Evolutionary conservation across 2,113 vertebrate species (phyloP), one percentile per base, ranked within the genome.

Genomic region (Gorsachius goisagi): DNA sequence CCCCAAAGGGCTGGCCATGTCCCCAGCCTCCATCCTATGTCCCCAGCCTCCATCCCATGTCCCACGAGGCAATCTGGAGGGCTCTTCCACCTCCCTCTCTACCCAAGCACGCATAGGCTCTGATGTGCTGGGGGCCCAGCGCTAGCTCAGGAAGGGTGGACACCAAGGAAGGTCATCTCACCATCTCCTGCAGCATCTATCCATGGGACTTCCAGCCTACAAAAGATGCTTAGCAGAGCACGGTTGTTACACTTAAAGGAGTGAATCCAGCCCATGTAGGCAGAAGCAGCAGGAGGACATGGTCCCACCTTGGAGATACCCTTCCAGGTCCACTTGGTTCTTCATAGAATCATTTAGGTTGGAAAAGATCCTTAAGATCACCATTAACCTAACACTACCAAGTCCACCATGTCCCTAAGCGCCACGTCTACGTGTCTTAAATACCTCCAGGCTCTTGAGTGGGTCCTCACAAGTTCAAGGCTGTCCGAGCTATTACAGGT

Each of bases 361-460:
- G 63, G 63, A 80, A 41, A 72, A 83, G 47, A 18, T 9, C 15
- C 21, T 66, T 27, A 4, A 13, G 79, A 6, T 50, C 45, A 11
- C 49, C 15, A 1, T 32, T 5, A 39, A 39, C 45, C 21, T 6
- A 16, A 55, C 35, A 9, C 35, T 41, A 41, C 41, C 41, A 41
- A 41, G 41, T 41, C 41, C 41, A 41, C 24, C 23, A 7, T 27
- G 47, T n/a, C 53, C 67, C 71, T 35, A 58, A 5, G 35, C 1
- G 2, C 7, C n/a, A 13, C 9, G 2, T 9, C 32, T 10, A 5
- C 35, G 27, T 0, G 0, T 39, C 62, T 28, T 28, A 23, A 58
- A 47, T 47, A 59, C 13, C 49, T 24, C n/a, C 56, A 27, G 37
- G 21, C 11, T 80, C 30, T 55, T 55, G 50, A 0, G 0, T 5